Evolutionary conservation across 2,113 vertebrate genomes (phyloP), one percentile per base, ranked within the genome.

Genomic region (Drymodes brunneopygia): DNA sequence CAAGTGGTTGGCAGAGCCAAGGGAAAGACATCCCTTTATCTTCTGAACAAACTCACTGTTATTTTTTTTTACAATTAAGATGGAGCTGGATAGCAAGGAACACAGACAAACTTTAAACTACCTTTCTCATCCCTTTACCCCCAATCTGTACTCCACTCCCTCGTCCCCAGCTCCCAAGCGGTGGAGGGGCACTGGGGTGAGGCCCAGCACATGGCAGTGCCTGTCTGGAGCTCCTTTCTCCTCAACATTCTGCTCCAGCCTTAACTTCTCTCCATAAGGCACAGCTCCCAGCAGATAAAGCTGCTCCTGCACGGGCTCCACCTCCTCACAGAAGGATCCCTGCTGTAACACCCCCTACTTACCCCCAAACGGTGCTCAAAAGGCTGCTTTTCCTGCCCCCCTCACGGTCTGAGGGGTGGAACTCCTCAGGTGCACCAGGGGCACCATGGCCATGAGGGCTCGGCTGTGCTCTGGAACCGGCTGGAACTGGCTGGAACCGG

Each of bases 241-340:
- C 22, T 40, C 31, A 2, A 8, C 1, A 2, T 1, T 3, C 48
- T 42, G 24, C 48, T 84, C 40, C 66, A 73, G 4, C 7, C 1
- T 0, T 0, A 14, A 0, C 11, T 18, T 11, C 31, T 16, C 12
- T 47, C 3, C 19, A 6, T 7, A 25, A n/a, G 11, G 0, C 10
- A 14, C 53, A 6, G 13, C 20, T 38, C 35, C 64, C 10, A 7
- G 2, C 0, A 11, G 21, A 14, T 1, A 7, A 42, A 54, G 2
- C 31, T 4, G 4, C 15, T 38, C 15, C 25, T 3, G 4, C 1
- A 0, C 0, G 0, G 7, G 3, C 6, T 18, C 21, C n/a, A 24
- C 13, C 7, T 23, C 42, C 9, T 12, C 24, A 1, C 4, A 8
- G 0, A 4, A 18, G 44, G 18, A 1, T 0, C 4, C 1, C 5